Evolutionary conservation across 37 sponge, comb jelly and placozoan genomes (phyloP).

Genomic region (Chondrilla cf. caribensis): DNA sequence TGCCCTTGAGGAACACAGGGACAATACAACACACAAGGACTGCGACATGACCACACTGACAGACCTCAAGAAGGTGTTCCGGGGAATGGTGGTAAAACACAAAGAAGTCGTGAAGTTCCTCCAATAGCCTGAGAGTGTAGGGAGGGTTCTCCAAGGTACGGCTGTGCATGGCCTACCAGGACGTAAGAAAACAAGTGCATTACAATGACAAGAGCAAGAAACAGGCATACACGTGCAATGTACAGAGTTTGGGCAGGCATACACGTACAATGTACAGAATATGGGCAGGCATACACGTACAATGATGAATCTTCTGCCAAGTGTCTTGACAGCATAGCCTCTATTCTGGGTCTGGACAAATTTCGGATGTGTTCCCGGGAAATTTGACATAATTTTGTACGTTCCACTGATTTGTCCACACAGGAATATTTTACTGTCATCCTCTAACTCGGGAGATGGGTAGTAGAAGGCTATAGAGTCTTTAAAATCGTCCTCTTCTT

Average conservation of each 20-base stretch:
- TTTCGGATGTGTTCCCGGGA: not conserved
- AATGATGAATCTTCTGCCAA: not conserved
- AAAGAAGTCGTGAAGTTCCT: not conserved
- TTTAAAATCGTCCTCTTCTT: slow-evolving; percentile 15
- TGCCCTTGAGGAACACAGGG: too few relatives aligned
- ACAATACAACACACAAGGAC: too few relatives aligned
- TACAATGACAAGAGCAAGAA: too few relatives aligned
- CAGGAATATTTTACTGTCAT: not conserved
- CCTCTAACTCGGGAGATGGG: not conserved
- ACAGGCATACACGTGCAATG: not conserved
- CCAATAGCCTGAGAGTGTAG: not conserved
- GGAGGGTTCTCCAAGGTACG: not conserved
- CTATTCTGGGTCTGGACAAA: not conserved
- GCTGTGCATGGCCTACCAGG: not conserved
- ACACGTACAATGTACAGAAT: not conserved
- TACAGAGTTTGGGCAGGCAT: not conserved
- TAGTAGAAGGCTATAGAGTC: slow-evolving; percentile 10
- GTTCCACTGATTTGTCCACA: slow-evolving; percentile 14
- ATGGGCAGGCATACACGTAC: not conserved
- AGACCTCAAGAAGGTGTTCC: not conserved
- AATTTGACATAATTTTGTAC: not conserved
- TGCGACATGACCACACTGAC: too few relatives aligned
- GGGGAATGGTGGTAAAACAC: slow-evolving; percentile 18
- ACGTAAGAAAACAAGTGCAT: not conserved
- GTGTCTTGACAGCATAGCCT: not conserved